Evolutionary conservation across 2,888 invertebrate species (phyloP).

Genomic region (Dryomyza anilis): DNA sequence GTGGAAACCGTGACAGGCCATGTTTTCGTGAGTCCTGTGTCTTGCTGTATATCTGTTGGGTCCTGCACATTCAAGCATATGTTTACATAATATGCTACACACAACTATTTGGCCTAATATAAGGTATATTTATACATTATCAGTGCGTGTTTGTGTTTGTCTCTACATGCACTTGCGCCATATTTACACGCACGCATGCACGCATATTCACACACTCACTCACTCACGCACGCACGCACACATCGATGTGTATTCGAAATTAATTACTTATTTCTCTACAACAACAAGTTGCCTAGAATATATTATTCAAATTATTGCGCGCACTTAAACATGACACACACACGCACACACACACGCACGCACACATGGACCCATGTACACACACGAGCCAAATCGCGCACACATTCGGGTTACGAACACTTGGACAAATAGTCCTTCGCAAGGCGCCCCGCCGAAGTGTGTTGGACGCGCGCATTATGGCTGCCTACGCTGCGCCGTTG

Average conservation of each 20-base stretch:
- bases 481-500: neutral
- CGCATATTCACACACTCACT: neutral
- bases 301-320: constrained; percentile 30
- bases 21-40: constrained; percentile 7
- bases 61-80: no score
- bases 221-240: neutral
- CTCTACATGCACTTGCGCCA: neutral
- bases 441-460: neutral
- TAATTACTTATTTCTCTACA: constrained; percentile 32
- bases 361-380: constrained; percentile 1
- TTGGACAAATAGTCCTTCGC: neutral
- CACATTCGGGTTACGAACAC: neutral
- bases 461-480: constrained; percentile 5
- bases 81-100: no score
- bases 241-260: constrained; percentile 26
- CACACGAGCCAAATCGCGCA: neutral
- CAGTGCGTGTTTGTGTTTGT: no score
- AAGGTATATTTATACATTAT: no score
- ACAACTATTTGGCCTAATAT: no score
- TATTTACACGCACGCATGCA: neutral
- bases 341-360: constrained; percentile 10
- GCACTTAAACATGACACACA: constrained; percentile 21
- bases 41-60: constrained; percentile 5
- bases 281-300: constrained; percentile 31
- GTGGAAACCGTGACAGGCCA: constrained; percentile 18